Conservation (phyloP, 2,113 vertebrate genomes). For the Stegostoma tigrinum region DNA sequence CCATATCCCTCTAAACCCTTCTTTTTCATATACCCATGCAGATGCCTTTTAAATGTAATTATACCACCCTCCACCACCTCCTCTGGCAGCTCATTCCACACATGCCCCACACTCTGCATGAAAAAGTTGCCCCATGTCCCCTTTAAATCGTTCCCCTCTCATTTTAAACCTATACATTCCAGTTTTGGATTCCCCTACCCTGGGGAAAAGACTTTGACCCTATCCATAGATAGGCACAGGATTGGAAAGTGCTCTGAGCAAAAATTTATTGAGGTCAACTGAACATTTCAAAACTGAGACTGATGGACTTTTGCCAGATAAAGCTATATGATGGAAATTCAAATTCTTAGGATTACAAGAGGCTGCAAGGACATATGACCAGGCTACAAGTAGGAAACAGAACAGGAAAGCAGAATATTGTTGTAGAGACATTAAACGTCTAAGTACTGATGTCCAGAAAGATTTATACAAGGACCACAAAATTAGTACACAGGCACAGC, state of each 20-base stretch:
- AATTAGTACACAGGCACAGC: background rate
- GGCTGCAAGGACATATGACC: background rate
- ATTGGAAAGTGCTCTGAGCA: background rate
- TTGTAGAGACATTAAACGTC: background rate
- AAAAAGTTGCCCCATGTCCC: no score
- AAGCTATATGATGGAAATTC: background rate
- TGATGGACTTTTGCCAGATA: background rate
- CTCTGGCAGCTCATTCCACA: no score
- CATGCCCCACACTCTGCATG: no score
- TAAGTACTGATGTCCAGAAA: background rate
- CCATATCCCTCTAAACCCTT: no score
- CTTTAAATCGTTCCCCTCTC: no score
- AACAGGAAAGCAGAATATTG: background rate
- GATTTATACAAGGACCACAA: background rate
- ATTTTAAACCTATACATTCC: no score
- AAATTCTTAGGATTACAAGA: background rate
- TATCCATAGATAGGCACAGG: background rate
- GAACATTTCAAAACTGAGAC: background rate
- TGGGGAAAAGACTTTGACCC: no score
- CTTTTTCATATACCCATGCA: no score
- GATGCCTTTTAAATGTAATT: no score
- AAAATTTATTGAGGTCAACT: background rate
- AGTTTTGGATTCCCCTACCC: no score
- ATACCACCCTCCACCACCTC: no score
- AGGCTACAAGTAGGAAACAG: background rate